Evolutionary conservation across 2,113 vertebrate species (phyloP), one percentile per base, ranked within the genome.

Genomic region (Megalops atlanticus): DNA sequence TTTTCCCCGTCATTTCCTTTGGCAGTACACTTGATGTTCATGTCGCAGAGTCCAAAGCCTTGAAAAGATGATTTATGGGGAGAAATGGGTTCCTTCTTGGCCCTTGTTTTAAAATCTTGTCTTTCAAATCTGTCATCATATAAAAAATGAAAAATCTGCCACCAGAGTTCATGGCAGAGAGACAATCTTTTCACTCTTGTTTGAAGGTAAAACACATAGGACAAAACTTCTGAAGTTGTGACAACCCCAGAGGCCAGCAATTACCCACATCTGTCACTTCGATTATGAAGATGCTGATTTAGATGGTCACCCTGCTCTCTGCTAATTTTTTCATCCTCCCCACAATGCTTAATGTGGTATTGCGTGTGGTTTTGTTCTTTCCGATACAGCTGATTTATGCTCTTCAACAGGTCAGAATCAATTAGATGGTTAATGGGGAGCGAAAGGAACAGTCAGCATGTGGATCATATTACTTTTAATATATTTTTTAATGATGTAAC

Each of bases 271-370:
- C 82, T 86, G 87, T 82, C 86, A 49, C 81, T 72, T 85, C 83
- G 87, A 89, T 91, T 89, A 89, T 91, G 81, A 88, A 88, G 85
- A 78, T 89, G 89, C 88, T 52, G 49, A 84, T 82, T 88, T 91
- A 76, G 83, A 83, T 35, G 3, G 82, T 74, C 68, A 15, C 83
- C 21, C 64, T 82, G 84, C 89, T 85, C 83, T 84, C 81, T 87
- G 85, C 84, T 91, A 81, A 90, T 89, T 90, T 81, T 76, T 87
- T 79, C 85, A 39, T 76, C 75, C 64, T 80, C 85, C 85, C 87
- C 83, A 86, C 88, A 78, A 85, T 88, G 83, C 85, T 16, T 72
- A 74, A 54, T 69, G 74, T 80, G 77, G 77, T 54, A 76, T 87
- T 86, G 81, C 79, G n/a, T 74, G 27, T 80, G 74, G 41, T 36